These are phyloP conservation scores for Onychorhynchus coronatus DNA, from an alignment of 2,113 vertebrate species.

Conservation along the genomic window DNA sequence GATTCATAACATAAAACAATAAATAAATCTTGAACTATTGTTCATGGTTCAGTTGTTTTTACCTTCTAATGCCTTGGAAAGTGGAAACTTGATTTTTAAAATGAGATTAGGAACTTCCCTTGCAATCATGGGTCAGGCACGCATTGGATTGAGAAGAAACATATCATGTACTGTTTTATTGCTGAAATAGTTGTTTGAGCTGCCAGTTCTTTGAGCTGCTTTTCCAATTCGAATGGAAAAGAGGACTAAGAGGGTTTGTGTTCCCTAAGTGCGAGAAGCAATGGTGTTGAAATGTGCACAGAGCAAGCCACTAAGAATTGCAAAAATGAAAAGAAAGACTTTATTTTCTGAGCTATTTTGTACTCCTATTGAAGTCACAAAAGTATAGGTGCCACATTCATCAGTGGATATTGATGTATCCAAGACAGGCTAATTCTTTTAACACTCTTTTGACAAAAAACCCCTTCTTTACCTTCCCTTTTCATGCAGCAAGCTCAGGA, in stretches of 20 bases:
- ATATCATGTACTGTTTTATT: background rate
- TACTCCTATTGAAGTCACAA: background rate
- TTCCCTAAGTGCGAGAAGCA: background rate
- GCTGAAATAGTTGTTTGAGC: background rate
- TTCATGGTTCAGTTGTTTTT: background rate
- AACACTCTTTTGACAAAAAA: accelerated
- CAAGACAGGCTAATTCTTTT: background rate
- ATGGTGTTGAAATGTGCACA: background rate
- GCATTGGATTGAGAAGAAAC: background rate
- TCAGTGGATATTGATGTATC: background rate
- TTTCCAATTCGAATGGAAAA: background rate
- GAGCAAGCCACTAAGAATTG: background rate
- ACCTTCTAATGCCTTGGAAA: background rate
- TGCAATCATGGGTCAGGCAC: background rate
- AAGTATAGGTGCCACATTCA: background rate
- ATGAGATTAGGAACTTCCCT: background rate
- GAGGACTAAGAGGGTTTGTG: background rate
- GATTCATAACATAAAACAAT: background rate
- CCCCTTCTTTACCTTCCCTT: background rate
- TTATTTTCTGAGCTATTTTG: background rate
- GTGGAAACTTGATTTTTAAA: background rate
- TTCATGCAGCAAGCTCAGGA: background rate
- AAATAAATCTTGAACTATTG: background rate
- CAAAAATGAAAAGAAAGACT: background rate
- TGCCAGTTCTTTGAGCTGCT: background rate